A percentile compares a stretch with the other conserved stretches of the same genome.
phyloP scores from a whole-genome alignment of 2,797 vertebrate species.

The Peromyscus eremicus region DNA sequence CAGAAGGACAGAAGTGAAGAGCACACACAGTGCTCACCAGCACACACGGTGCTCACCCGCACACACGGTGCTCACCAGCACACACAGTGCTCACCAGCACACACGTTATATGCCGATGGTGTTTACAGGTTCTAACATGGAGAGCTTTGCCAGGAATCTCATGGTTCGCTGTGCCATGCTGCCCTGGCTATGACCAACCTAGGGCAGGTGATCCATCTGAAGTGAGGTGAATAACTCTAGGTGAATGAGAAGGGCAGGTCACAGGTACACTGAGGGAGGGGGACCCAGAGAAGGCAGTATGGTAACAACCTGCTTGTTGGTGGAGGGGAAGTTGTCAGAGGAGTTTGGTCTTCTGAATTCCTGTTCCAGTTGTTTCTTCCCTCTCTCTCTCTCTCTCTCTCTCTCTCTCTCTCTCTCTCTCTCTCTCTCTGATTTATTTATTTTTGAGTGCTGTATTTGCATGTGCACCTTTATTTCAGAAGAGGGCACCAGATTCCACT shows the following conservation, averaged over 20 bases:
- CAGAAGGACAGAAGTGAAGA: background rate
- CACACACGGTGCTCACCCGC: background rate
- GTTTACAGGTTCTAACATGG: background rate
- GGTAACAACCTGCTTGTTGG: background rate
- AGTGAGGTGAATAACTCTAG: background rate
- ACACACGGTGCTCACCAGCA: background rate
- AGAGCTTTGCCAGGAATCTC: background rate
- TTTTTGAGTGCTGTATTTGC: background rate
- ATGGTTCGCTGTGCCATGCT: background rate
- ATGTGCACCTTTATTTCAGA: background rate
- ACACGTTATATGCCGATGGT: background rate
- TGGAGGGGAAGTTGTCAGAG: background rate
- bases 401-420: no score
- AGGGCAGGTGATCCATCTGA: background rate
- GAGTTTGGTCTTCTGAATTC: background rate
- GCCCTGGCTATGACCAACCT: background rate
- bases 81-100: background rate
- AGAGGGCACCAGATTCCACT: background rate
- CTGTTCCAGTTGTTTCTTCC: background rate
- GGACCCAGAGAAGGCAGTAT: no score
- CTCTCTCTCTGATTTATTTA: background rate
- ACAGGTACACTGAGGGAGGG: background rate
- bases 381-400: no score
- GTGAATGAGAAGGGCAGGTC: no score
- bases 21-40: background rate